Evolutionary conservation across 2,888 invertebrate genomes (phyloP), one percentile per base, ranked within the genome.

Genomic region (Himalopsyche kuldschensis): DNA sequence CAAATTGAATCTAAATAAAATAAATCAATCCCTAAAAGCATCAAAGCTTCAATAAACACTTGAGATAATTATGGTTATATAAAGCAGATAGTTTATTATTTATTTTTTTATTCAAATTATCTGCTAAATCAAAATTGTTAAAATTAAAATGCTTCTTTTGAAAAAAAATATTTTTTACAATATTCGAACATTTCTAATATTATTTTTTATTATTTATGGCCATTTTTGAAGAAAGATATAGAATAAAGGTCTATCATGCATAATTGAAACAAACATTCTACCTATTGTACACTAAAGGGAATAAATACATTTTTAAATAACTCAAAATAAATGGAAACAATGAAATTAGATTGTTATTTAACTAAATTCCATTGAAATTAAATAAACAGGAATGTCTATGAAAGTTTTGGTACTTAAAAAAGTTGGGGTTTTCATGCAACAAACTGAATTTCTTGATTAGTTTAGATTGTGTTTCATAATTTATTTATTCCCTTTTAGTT

Each of bases 211-310:
- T 10, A 24, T 69, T 69, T 20, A 30, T 2, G 30, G 15, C 24
- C 24, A 69, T 69, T 27, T 30, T 27, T 30, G 30, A 31, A 31
- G 15, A 78, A 41, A 78, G 46, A 75, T 30, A 35, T 20, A 55
- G 55, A 55, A 55, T 55, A 20, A 55, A 55, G 55, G 55, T 55
- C 6, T 24, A 55, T 20, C 55, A 55, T 55, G 55, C 55, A 55
- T 55, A 55, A 55, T 55, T 5, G 10, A 55, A 55, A 55, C 55
- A 55, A 55, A 55, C 5, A 55, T 55, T 81, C 78, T 79, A 85
- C 85, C 88, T 89, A 90, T 91, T 91, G 91, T 91, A 92, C 92
- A 92, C 91, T 92, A 92, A 92, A 92, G 92, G 92, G 92, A 92
- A 90, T 89, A 87, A 86, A 87, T 87, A 81, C 78, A 27, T 24